Percentiles rank a stretch among this genome's conserved stretches.
phyloP scores from a whole-genome alignment of 2,113 vertebrate genomes.

The Oxyura jamaicensis region DNA sequence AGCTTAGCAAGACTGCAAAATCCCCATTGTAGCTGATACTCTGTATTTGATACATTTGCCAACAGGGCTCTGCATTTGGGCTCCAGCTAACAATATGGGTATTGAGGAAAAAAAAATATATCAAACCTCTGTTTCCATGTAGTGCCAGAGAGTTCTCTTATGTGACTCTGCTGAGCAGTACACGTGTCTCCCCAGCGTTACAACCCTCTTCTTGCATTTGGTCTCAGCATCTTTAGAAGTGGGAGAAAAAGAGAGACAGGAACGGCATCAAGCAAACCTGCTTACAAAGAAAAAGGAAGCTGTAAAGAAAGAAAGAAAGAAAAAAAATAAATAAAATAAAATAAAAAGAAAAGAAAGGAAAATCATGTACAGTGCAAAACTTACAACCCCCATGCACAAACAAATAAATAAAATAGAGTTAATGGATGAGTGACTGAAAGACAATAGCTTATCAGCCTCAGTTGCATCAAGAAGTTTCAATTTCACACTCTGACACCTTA shows the following conservation, averaged over 20 bases:
- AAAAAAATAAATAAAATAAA: too few relatives aligned
- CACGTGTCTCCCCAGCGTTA: background rate
- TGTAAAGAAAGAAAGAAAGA: background rate
- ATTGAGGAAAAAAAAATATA: background rate
- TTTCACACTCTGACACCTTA: slow-evolving; percentile 59
- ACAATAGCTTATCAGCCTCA: slow-evolving; percentile 46
- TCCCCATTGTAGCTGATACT: background rate
- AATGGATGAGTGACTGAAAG: slow-evolving; percentile 22
- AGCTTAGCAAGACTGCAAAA: background rate
- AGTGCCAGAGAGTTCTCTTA: background rate
- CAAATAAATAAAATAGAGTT: slow-evolving; percentile 16
- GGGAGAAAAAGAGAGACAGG: background rate
- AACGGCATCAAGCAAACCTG: background rate
- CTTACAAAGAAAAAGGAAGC: background rate
- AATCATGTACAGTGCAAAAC: background rate
- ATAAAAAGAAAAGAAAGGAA: background rate
- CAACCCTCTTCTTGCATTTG: background rate
- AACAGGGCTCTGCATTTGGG: background rate
- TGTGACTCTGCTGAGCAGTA: background rate
- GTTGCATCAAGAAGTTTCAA: slow-evolving; percentile 37
- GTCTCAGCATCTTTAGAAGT: background rate
- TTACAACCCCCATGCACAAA: background rate
- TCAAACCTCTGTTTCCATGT: background rate
- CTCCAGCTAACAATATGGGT: background rate
- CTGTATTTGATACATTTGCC: background rate